Evolutionary conservation across 2,797 vertebrate genomes (phyloP).

Genomic region (Chrosomus eos): DNA sequence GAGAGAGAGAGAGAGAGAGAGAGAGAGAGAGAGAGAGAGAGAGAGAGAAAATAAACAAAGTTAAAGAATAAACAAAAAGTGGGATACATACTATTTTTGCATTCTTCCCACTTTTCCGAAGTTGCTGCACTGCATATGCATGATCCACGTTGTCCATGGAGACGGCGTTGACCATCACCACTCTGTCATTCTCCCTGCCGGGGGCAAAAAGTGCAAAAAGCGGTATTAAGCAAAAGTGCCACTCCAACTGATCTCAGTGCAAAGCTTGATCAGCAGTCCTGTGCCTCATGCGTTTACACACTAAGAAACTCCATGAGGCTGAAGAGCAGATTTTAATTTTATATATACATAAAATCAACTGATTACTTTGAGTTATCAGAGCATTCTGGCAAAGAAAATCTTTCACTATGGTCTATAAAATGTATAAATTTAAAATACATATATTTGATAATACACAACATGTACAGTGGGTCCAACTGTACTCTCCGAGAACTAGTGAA

Average conservation of each 20-base stretch:
- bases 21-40: too few species aligned
- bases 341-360: neutral
- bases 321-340: neutral
- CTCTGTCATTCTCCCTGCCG: constrained; percentile 95
- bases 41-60: too few species aligned
- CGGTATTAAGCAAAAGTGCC: constrained; percentile 52
- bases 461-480: neutral
- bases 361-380: neutral
- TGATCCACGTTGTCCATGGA: constrained; percentile 99
- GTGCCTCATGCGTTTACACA: constrained; percentile 27
- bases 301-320: neutral
- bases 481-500: neutral
- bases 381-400: neutral
- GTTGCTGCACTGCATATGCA: constrained; percentile 96
- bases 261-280: constrained; percentile 43
- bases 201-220: constrained; percentile 21
- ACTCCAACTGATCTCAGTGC: constrained; percentile 32
- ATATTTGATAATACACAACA: neutral
- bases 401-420: neutral
- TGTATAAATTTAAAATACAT: neutral
- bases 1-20: too few species aligned
- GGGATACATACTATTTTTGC: constrained; percentile 94
- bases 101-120: constrained; percentile 98
- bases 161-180: constrained; percentile 98
- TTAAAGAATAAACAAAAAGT: neutral